These are phyloP conservation scores for Nibea coibor DNA, from an alignment of 2,113 vertebrate species.

Conservation along the genomic window DNA sequence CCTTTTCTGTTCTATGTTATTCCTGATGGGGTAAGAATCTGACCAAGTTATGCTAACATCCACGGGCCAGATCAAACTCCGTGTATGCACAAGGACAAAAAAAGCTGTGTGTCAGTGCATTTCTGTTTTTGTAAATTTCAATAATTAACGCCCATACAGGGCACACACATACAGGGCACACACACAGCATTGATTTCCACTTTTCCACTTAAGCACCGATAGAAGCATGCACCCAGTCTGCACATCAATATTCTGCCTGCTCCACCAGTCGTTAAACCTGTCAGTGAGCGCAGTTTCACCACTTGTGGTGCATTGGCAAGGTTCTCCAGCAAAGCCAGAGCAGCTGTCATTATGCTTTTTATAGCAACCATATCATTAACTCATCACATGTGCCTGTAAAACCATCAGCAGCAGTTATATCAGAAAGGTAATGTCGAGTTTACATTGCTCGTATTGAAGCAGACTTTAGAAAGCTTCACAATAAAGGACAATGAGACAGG, in stretches of 20 bases:
- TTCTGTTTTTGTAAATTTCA: background rate
- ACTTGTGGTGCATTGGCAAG: background rate
- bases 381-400: conserved; percentile 17
- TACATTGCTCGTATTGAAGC: background rate
- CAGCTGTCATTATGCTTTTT: conserved; percentile 46
- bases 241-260: background rate
- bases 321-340: background rate
- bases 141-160: background rate
- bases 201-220: background rate
- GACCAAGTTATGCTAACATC: background rate
- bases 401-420: conserved; percentile 18
- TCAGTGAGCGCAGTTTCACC: background rate
- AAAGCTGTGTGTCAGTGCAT: no score
- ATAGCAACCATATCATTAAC: conserved; percentile 46
- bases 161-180: background rate
- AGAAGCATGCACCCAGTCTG: background rate
- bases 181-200: background rate
- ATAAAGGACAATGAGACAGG: background rate
- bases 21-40: background rate
- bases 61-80: background rate
- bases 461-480: background rate
- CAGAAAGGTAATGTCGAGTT: background rate
- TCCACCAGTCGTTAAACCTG: background rate
- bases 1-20: background rate
- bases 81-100: background rate